Evolutionary conservation across 2,113 vertebrate genomes (phyloP), one percentile per base, ranked within the genome.

Genomic region (Indri indri): DNA sequence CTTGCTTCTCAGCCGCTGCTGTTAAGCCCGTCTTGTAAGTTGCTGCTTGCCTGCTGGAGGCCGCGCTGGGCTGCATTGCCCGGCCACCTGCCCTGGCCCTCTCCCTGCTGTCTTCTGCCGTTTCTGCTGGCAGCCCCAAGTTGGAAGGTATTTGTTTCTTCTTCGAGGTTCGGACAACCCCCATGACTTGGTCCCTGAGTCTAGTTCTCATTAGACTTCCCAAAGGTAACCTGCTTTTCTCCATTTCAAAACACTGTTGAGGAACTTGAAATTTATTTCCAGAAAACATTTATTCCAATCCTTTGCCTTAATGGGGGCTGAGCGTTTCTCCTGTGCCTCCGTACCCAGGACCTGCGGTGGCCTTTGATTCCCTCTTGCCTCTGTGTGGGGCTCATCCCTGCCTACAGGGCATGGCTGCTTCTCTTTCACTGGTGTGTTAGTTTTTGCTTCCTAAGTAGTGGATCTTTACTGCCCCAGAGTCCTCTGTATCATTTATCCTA

Each of bases 221-320:
- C 13, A 50, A 32, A 50, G 30, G 45, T 73, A 52, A 54, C 37
- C 6, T 17, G 4, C 30, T 76, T 73, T 66, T 73, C 71, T 92
- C 59, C 32, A 16, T 61, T 92, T 59, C 52, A 14, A 88, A 90
- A 94, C 25, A 32, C 79, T 90, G 52, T 68, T 57, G 45, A 42
- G 22, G n/a, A 95, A 30, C 80, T 87, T 80, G 61, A 96, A 85
- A 76, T 70, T 93, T 71, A 57, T 92, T 87, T 70, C 68, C 45
- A 57, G 59, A 87, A 87, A 85, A 65, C 32, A 50, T 17, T 30
- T 37, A 34, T 32, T n/a, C 34, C 22, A 30, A 27, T 61, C 12
- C 30, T 68, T 57, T 79, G 66, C 40, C 71, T 85, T 76, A 1
- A 1, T 37, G 6, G 50, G 20, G 20, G 6, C n/a, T 20, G 12